Conservation (phyloP, 1,140 invertebrate species). For the Drosophila subpulchrella region DNA sequence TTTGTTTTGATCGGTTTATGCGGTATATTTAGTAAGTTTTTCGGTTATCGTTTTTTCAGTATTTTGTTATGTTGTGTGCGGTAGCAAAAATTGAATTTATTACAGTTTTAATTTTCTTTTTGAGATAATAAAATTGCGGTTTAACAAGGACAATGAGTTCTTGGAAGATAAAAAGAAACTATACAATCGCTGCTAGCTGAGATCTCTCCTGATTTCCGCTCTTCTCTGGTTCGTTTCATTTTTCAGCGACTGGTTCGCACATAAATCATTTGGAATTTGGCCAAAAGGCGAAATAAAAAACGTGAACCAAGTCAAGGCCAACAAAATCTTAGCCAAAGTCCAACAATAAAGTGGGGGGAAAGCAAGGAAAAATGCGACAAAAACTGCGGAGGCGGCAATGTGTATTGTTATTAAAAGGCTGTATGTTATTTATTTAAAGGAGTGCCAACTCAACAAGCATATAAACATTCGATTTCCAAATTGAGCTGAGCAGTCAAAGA, state of each 20-base stretch:
- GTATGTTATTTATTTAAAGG: background rate
- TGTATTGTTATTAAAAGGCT: background rate
- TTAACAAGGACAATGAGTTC: background rate
- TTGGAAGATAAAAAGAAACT: background rate
- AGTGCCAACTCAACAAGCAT: background rate
- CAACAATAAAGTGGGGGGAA: slow-evolving; percentile 5
- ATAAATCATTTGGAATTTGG: slow-evolving; percentile 71
- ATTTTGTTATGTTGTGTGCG: slow-evolving; percentile 10
- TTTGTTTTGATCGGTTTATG: slow-evolving; percentile 33
- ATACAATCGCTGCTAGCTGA: slow-evolving; percentile 9
- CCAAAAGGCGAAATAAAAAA: slow-evolving; percentile 31
- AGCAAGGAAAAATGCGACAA: slow-evolving; percentile 23
- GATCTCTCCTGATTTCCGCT: background rate
- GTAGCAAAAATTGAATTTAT: slow-evolving; percentile 23
- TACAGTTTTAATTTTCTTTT: slow-evolving; percentile 7
- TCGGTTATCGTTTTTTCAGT: slow-evolving; percentile 12
- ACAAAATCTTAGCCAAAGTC: slow-evolving; percentile 32
- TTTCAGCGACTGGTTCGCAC: slow-evolving; percentile 7
- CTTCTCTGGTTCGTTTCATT: background rate
- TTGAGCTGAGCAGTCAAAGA: background rate
- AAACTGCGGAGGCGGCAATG: slow-evolving; percentile 15
- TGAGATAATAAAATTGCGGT: background rate
- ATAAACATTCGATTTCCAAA: background rate
- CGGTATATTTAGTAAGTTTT: slow-evolving; percentile 14
- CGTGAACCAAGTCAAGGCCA: slow-evolving; percentile 42